Conservation (phyloP, 2,797 vertebrate species). For the Lagorchestes hirsutus region DNA sequence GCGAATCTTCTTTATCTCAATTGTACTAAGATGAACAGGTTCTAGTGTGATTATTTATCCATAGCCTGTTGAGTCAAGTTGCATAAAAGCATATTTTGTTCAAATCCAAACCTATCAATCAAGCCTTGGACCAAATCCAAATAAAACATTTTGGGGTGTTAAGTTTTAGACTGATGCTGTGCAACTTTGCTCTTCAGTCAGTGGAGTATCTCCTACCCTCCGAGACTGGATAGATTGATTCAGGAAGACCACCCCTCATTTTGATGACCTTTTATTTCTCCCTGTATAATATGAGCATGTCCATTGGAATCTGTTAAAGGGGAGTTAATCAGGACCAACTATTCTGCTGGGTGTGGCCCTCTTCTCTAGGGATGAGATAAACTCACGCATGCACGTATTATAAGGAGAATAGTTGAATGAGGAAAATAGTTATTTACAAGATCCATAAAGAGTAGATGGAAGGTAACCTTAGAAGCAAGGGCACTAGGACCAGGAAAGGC, state of each 20-base stretch:
- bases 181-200: background rate
- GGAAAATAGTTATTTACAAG: background rate
- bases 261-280: background rate
- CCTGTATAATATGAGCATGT: background rate
- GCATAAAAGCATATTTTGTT: conserved; percentile 68
- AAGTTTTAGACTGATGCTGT: background rate
- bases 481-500: background rate
- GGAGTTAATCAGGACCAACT: background rate
- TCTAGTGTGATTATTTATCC: conserved; percentile 52
- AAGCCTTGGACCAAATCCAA: conserved; percentile 68
- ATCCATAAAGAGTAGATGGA: background rate
- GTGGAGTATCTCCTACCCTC: too few relatives aligned
- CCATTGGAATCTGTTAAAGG: background rate
- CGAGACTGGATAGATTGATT: background rate
- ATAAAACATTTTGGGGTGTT: conserved; percentile 57
- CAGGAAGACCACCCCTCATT: background rate
- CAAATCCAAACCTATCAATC: conserved; percentile 66
- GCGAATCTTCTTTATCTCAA: conserved; percentile 71
- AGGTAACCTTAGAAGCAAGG: background rate
- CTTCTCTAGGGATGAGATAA: background rate
- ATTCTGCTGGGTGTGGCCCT: background rate
- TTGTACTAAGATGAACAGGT: conserved; percentile 69
- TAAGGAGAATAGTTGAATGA: background rate
- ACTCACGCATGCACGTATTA: background rate
- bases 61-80: conserved; percentile 58